A percentile compares a stretch with the other conserved stretches of the same genome.
Evolutionary conservation across 92 coral and sea anemone genomes (phyloP).

Genomic region (Desmophyllum pertusum): DNA sequence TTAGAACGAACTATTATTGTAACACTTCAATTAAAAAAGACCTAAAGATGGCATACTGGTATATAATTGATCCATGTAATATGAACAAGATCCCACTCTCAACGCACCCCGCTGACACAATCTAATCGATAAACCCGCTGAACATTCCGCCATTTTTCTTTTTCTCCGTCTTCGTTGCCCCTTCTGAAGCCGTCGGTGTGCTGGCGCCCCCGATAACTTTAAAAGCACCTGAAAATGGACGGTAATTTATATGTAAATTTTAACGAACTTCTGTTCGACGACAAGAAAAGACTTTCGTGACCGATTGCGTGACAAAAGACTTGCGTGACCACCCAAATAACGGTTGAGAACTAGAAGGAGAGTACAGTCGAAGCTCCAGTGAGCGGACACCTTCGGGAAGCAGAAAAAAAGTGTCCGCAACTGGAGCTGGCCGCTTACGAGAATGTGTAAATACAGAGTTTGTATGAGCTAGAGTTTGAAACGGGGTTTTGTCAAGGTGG

Average conservation of each 20-base stretch:
- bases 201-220: constrained; percentile 67
- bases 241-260: background rate
- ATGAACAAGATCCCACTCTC: constrained; percentile 3
- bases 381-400: no score
- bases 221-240: constrained; percentile 55
- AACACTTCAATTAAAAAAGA: background rate
- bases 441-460: no score
- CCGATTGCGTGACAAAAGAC: no score
- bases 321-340: no score
- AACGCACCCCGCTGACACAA: background rate
- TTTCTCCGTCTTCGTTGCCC: constrained; percentile 50
- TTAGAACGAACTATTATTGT: background rate
- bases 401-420: no score
- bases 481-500: no score
- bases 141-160: constrained; percentile 78
- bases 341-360: no score
- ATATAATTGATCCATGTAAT: background rate
- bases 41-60: background rate
- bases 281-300: background rate
- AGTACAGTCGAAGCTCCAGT: no score
- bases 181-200: constrained; percentile 67
- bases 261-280: background rate
- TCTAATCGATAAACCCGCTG: constrained; percentile 83
- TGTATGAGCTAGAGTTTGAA: no score
- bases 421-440: no score